Conservation (phyloP, 2,888 invertebrate species). For the Epinotia bilunana region DNA sequence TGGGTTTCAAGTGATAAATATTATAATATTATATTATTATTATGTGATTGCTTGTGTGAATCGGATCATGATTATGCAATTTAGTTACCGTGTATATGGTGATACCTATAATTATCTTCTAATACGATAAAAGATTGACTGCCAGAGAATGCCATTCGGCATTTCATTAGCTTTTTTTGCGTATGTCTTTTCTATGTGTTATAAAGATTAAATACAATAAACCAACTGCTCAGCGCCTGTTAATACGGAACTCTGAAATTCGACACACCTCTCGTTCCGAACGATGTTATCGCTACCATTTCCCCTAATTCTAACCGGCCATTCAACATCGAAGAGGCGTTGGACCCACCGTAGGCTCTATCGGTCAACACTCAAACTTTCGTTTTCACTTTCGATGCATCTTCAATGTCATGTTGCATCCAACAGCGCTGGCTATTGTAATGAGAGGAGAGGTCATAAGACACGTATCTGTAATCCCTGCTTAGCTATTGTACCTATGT, state of each 20-base stretch:
- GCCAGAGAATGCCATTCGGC: no score
- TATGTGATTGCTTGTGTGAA: neutral
- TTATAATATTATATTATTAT: no score
- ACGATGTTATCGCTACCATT: constrained; percentile 53
- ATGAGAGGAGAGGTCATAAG: constrained; percentile 21
- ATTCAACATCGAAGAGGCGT: constrained; percentile 56
- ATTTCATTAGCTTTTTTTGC: neutral
- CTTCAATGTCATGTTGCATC: constrained; percentile 44
- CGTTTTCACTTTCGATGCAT: constrained; percentile 54
- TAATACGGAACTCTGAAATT: constrained; percentile 38
- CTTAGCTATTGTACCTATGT: neutral
- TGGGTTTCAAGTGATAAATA: neutral
- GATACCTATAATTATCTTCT: neutral
- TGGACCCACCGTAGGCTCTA: constrained; percentile 49
- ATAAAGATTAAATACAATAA: neutral
- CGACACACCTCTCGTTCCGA: constrained; percentile 43
- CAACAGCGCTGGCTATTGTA: constrained; percentile 25
- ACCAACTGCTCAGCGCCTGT: neutral
- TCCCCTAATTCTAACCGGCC: constrained; percentile 54
- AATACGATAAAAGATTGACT: no score
- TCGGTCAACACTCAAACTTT: constrained; percentile 53
- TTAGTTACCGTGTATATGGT: neutral
- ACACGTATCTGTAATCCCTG: constrained; percentile 14
- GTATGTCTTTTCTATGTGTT: neutral
- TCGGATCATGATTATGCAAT: neutral